Conservation (phyloP, 2,797 vertebrate species). For the Argentina silus region DNA sequence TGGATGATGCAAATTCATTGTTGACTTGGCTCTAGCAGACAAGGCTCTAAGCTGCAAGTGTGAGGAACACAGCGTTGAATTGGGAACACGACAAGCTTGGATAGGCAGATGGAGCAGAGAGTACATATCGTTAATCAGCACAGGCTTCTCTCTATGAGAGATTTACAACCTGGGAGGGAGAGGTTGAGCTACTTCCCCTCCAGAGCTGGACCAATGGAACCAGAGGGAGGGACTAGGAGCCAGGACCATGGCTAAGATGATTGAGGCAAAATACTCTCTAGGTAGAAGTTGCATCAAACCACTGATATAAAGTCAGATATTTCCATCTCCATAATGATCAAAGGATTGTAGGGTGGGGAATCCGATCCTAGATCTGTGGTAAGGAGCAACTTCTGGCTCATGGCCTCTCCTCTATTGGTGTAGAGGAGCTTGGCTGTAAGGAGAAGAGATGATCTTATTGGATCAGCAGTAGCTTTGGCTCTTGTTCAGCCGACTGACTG, state of each 20-base stretch:
- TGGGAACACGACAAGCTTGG: conserved; percentile 33
- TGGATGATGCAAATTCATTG: conserved; percentile 50
- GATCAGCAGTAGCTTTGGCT: conserved; percentile 11
- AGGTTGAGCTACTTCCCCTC: conserved; percentile 32
- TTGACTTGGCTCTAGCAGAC: conserved; percentile 36
- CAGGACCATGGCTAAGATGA: neutral
- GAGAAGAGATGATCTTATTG: conserved; percentile 13
- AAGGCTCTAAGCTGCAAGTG: conserved; percentile 29
- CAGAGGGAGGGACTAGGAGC: conserved; percentile 24
- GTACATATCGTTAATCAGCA: conserved; percentile 62
- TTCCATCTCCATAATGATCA: neutral
- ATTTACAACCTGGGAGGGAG: conserved; percentile 36
- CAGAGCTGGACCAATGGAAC: conserved; percentile 21
- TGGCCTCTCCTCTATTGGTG: neutral
- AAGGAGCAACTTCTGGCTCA: neutral
- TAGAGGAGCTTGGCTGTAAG: conserved; percentile 24
- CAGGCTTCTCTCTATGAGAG: conserved; percentile 43
- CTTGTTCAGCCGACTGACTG: neutral
- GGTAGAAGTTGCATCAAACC: neutral
- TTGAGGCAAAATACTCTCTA: neutral
- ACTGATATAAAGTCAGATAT: neutral
- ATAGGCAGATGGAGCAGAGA: conserved; percentile 57
- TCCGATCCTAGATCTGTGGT: neutral
- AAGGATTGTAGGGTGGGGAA: neutral
- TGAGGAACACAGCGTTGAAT: conserved; percentile 41